These are phyloP conservation scores for Paramormyrops kingsleyae DNA, from an alignment of 2,113 vertebrate species.

Conservation along the genomic window DNA sequence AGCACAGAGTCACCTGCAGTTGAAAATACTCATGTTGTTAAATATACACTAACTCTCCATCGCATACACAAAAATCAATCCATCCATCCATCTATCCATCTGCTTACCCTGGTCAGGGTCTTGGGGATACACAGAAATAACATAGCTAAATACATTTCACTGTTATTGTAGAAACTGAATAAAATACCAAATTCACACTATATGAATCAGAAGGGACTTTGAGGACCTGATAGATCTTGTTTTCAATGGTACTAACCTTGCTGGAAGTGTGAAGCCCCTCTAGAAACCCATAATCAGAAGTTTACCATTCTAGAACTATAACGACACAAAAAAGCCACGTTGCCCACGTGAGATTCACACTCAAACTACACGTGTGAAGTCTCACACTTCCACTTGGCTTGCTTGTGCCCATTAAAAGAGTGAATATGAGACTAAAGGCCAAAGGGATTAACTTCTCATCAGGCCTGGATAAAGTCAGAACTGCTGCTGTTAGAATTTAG, in stretches of 20 bases:
- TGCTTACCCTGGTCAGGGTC: neutral
- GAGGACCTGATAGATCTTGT: neutral
- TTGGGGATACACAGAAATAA: neutral
- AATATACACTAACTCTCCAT: neutral
- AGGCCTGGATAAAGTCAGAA: neutral
- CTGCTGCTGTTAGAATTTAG: neutral
- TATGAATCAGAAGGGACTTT: neutral
- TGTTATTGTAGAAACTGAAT: neutral
- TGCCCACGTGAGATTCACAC: neutral
- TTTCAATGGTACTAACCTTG: neutral
- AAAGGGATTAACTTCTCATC: conserved; percentile 40
- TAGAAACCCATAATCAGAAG: neutral
- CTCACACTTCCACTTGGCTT: conserved; percentile 19
- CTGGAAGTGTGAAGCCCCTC: neutral
- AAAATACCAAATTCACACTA: neutral
- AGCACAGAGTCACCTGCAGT: neutral
- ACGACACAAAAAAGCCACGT: neutral
- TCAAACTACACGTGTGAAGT: neutral
- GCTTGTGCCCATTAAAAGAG: conserved; percentile 32
- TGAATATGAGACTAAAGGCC: conserved; percentile 48
- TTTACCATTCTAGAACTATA: neutral
- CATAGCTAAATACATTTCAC: neutral
- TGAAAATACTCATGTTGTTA: neutral
- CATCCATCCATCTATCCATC: no score
- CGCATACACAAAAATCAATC: neutral